Base-by-base conservation (phyloP, 2,888 invertebrate species). In the Candidula unifasciata region DNA sequence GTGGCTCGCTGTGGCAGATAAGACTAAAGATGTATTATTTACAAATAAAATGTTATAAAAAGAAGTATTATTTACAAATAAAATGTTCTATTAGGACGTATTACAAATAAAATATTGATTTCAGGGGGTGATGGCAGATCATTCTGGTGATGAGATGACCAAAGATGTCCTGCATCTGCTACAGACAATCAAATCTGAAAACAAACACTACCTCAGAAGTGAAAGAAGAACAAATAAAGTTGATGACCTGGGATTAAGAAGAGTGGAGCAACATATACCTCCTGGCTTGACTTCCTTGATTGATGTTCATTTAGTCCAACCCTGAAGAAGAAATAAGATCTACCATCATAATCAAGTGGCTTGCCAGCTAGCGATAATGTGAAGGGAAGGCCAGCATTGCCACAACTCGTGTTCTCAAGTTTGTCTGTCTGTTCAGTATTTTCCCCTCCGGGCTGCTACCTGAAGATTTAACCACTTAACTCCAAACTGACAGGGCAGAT, bases 231-330 rank as follows among this genome's bases (percentile, higher is more conserved):
- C 71, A 18, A 60, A n/a, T n/a, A 30, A 68, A 2, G 37, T 80
- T 24, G 87, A 87, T 73, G 84, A 80, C 3, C 64, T 87, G 21
- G 87, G 87, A 5, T 44, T 86, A 1, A 71, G 84, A 21, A 64
- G 87, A 21, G 68, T 87, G 77, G 87, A 87, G 73, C 44, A 44
- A 21, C 87, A 87, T 80, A 71, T 80, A 24, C 87, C 87, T 16
- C 87, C 87, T 30, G 76, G 84, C n/a, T 80, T 85, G 3, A 80
- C 84, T 16, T 52, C 71, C 6, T 74, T 87, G 64, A 52, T 82
- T 24, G 79, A 86, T n/a, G 24, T 83, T 3, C 37, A 76, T 27
- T 27, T 10, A 37, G 16, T 57, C 16, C 27, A 54, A 0, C n/a
- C 24, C 35, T 44, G 13, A 66, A 13, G n/a, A 60, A n/a, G 3